Conservation (phyloP, 23 tunicate genomes). For the Ascidia mentula region DNA sequence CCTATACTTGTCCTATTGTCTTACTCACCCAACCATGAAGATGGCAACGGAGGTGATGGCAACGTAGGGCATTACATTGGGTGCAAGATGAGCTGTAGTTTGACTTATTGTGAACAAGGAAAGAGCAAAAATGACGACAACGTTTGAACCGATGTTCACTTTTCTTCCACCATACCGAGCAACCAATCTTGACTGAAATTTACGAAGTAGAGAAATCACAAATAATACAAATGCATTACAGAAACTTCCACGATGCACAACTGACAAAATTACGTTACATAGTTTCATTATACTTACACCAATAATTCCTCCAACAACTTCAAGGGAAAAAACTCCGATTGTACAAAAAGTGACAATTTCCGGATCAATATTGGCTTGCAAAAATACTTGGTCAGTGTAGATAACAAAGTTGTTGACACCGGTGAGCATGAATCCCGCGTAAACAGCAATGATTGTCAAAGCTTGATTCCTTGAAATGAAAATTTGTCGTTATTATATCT, state of each 20-base stretch:
- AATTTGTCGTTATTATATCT: background rate
- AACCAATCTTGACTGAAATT: constrained; percentile 4
- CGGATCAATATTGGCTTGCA: constrained; percentile 48
- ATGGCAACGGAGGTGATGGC: constrained; percentile 4
- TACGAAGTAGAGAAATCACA: too few species aligned
- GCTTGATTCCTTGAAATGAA: constrained; percentile 41
- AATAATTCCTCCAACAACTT: constrained; percentile 42
- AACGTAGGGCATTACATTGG: constrained; percentile 12
- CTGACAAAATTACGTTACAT: too few species aligned
- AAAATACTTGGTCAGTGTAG: constrained; percentile 40
- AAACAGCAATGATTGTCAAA: constrained; percentile 31
- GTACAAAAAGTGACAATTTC: constrained; percentile 45
- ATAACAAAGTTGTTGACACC: constrained; percentile 52
- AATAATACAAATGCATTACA: too few species aligned
- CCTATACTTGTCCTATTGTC: too few species aligned
- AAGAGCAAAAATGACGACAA: background rate
- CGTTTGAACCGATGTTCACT: background rate
- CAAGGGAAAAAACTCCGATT: constrained; percentile 45
- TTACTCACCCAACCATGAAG: constrained; percentile 1
- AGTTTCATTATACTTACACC: too few species aligned
- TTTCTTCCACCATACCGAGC: background rate
- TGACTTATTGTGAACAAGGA: background rate
- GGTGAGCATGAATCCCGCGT: constrained; percentile 39
- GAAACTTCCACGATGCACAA: too few species aligned
- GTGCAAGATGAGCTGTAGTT: background rate